phyloP scores from a whole-genome alignment of 2,113 vertebrate species.

The Maccullochella peelii region DNA sequence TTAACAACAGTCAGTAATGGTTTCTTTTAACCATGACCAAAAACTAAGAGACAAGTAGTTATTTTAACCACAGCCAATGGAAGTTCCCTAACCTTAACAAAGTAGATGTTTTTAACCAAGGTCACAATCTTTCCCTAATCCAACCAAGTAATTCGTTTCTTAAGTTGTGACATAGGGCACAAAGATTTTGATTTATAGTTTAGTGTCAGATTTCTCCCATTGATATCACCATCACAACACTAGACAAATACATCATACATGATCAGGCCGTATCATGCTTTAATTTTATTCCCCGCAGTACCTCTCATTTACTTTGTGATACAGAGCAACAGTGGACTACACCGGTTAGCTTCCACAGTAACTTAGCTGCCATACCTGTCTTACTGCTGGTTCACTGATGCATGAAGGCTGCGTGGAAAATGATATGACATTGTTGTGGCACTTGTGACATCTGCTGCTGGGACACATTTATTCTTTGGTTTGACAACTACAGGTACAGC shows the following conservation, averaged over 20 bases:
- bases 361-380: no score
- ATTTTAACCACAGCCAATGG: no score
- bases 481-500: no score
- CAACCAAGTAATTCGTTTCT: background rate
- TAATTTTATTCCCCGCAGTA: background rate
- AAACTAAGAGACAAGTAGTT: no score
- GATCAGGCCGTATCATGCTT: background rate
- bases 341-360: no score
- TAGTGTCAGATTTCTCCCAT: background rate
- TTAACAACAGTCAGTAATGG: background rate
- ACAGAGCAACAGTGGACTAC: background rate
- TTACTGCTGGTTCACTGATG: no score
- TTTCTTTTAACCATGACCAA: background rate
- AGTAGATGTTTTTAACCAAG: background rate
- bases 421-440: no score
- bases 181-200: background rate
- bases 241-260: background rate
- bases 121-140: background rate
- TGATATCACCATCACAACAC: background rate
- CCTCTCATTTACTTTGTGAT: background rate
- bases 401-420: no score
- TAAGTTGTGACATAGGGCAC: background rate
- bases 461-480: no score
- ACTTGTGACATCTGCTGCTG: no score
- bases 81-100: background rate